A percentile compares a stretch with the other conserved stretches of the same genome.
These are phyloP conservation scores for Urosaurus nigricauda DNA, from an alignment of 2,797 vertebrate genomes.

Conservation along the genomic window DNA sequence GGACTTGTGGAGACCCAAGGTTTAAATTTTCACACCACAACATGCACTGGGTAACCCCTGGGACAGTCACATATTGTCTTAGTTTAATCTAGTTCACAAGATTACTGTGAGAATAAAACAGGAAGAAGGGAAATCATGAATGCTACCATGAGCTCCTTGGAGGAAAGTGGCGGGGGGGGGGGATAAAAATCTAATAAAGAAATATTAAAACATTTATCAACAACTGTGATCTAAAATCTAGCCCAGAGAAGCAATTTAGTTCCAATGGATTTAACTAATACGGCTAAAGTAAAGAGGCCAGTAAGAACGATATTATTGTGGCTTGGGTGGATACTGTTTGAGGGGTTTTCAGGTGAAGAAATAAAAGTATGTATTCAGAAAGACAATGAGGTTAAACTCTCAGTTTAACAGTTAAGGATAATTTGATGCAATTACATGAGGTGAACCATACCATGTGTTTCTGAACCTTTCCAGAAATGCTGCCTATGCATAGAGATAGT, in stretches of 20 bases:
- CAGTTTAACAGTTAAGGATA: conserved; percentile 7
- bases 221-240: neutral
- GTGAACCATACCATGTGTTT: neutral
- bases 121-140: neutral
- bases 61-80: no score
- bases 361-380: neutral
- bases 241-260: neutral
- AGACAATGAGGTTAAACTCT: neutral
- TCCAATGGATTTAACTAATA: neutral
- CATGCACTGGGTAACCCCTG: no score
- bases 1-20: neutral
- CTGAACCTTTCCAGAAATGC: neutral
- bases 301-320: neutral
- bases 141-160: neutral
- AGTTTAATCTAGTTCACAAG: neutral
- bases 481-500: neutral
- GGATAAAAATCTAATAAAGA: neutral
- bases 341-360: neutral
- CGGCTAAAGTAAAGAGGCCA: neutral
- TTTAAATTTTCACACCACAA: neutral
- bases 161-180: neutral
- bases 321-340: no score
- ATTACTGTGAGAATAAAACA: neutral
- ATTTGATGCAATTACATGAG: conserved; percentile 1
- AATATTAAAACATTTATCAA: neutral